Evolutionary conservation across 2,888 invertebrate species (phyloP).

Genomic region (Altica lythri): DNA sequence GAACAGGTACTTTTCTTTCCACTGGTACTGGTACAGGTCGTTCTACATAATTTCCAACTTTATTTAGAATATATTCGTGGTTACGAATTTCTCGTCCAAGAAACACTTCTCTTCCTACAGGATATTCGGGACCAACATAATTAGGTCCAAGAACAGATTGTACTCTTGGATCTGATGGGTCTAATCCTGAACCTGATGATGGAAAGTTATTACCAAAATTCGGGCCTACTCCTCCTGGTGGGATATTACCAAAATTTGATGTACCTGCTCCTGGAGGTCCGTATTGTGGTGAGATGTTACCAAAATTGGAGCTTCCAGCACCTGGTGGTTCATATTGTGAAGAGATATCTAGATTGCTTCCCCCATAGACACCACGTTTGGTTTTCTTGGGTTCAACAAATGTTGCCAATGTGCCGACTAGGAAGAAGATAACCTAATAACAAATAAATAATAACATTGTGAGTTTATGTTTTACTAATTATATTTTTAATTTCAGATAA

Average conservation of each 20-base stretch:
- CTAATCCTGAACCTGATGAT: not conserved
- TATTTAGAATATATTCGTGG: conserved; percentile 57
- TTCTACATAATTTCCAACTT: conserved; percentile 58
- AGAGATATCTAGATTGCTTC: conserved; percentile 39
- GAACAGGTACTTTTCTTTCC: conserved; percentile 51
- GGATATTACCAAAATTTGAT: too few relatives aligned
- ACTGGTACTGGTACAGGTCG: conserved; percentile 59
- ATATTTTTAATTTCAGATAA: too few relatives aligned
- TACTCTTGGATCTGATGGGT: too few relatives aligned
- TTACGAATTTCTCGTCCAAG: conserved; percentile 40
- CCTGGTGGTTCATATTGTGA: conserved; percentile 1
- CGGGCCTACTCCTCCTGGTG: conserved; percentile 2
- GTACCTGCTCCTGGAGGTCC: conserved; percentile 5
- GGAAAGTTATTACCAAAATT: too few relatives aligned
- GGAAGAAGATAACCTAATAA: conserved; percentile 37
- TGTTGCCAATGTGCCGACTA: conserved; percentile 55
- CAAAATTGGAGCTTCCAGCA: too few relatives aligned
- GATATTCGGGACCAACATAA: conserved; percentile 20
- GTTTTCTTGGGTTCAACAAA: conserved; percentile 53
- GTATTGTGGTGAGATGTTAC: not conserved
- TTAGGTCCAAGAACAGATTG: not conserved
- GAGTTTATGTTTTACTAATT: too few relatives aligned
- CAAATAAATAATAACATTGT: too few relatives aligned
- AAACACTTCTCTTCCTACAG: conserved; percentile 31
- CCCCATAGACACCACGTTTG: conserved; percentile 57